A percentile compares a stretch with the other conserved stretches of the same genome.
Conservation (phyloP, 2,113 vertebrate genomes). For the Pelecanus crispus region DNA sequence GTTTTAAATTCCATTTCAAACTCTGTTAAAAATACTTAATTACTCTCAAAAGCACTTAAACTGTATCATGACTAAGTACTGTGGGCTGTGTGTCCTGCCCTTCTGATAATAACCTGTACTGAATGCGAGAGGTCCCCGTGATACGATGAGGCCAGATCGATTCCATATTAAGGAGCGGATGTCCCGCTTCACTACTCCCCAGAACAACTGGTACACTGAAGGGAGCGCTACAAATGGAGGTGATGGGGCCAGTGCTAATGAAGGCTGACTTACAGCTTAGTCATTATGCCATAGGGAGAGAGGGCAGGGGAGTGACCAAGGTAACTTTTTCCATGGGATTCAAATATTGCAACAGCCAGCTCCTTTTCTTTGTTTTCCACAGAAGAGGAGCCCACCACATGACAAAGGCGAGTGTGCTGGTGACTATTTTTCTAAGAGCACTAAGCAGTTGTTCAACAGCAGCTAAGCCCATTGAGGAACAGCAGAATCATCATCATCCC, state of each 20-base stretch:
- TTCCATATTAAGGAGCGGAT: background rate
- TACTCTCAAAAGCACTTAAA: background rate
- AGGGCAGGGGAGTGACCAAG: background rate
- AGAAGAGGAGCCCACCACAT: background rate
- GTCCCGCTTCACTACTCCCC: background rate
- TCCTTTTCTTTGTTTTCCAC: background rate
- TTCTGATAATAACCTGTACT: background rate
- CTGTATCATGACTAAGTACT: background rate
- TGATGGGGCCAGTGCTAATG: background rate
- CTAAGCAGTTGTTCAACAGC: background rate
- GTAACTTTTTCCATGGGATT: background rate
- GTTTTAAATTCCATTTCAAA: background rate
- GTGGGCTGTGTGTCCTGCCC: background rate
- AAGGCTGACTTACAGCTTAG: background rate
- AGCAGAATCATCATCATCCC: background rate
- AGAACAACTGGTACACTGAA: background rate
- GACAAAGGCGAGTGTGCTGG: background rate
- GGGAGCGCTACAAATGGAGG: rapidly evolving
- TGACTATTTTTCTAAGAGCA: background rate
- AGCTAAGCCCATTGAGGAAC: background rate
- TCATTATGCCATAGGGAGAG: background rate
- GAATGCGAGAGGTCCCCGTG: background rate
- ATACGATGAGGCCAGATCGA: rapidly evolving
- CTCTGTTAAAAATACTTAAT: background rate
- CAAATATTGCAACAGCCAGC: background rate